Evolutionary conservation across 2,888 invertebrate species (phyloP).

Genomic region (Omphaloscelis lunosa): DNA sequence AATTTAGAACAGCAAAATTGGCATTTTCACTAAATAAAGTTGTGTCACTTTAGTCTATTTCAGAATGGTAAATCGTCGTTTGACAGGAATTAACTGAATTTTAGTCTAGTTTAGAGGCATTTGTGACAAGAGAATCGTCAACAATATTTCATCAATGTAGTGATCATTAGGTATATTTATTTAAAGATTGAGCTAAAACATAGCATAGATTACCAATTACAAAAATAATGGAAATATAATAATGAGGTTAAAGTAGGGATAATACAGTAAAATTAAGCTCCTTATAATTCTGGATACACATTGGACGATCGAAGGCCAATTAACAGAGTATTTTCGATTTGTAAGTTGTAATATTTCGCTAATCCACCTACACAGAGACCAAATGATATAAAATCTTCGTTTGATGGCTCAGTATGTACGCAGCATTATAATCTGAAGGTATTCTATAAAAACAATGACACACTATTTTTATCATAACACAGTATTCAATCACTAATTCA

Average conservation of each 20-base stretch:
- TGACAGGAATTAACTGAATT: no score
- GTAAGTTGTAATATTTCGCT: not conserved
- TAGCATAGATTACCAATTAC: slow-evolving; percentile 59
- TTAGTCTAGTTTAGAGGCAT: no score
- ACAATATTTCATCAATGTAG: slow-evolving; percentile 55
- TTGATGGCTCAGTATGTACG: slow-evolving; percentile 23
- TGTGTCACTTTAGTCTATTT: no score
- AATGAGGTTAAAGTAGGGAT: slow-evolving; percentile 28
- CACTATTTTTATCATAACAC: slow-evolving; percentile 79
- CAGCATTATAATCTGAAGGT: slow-evolving; percentile 47
- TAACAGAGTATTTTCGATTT: not conserved
- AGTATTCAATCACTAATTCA: slow-evolving; percentile 81
- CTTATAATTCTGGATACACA: slow-evolving; percentile 34
- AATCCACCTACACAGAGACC: not conserved
- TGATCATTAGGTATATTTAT: slow-evolving; percentile 68
- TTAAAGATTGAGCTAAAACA: slow-evolving; percentile 69
- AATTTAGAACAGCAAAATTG: no score
- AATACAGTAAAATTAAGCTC: slow-evolving; percentile 52
- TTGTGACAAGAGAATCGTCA: no score
- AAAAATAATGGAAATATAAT: slow-evolving; percentile 51
- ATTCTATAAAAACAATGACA: slow-evolving; percentile 71
- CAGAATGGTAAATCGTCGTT: no score
- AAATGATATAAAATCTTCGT: not conserved
- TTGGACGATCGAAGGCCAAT: not conserved
- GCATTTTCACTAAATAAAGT: no score